Conservation (phyloP, 2,113 vertebrate species). For the Oreochromis aureus region DNA sequence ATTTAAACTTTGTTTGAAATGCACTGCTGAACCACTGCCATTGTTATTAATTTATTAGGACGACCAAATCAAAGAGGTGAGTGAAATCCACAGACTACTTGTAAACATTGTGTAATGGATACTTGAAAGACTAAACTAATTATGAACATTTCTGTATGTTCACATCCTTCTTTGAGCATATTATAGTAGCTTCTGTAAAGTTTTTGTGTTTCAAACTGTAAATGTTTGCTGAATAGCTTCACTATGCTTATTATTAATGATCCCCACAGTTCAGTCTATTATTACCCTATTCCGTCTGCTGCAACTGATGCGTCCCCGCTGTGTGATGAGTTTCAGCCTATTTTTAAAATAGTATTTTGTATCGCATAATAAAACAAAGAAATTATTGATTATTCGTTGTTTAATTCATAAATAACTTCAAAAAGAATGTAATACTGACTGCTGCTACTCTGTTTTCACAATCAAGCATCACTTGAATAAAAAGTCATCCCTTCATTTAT, state of each 20-base stretch:
- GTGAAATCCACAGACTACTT: neutral
- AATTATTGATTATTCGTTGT: neutral
- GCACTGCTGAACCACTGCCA: neutral
- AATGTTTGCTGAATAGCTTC: constrained; percentile 5
- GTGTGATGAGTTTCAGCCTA: neutral
- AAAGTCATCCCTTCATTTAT: neutral
- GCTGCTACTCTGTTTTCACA: neutral
- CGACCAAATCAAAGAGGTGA: neutral
- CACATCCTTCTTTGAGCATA: neutral
- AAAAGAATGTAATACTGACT: neutral
- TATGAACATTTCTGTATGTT: neutral
- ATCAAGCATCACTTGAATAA: neutral
- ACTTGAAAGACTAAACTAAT: neutral
- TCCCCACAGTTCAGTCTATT: neutral
- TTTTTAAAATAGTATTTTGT: neutral
- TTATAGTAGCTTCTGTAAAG: neutral
- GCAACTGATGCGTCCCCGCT: neutral
- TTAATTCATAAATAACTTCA: neutral
- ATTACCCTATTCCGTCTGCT: neutral
- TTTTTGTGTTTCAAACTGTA: neutral
- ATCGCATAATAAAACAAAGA: neutral
- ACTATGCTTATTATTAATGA: neutral
- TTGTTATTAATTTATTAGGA: neutral
- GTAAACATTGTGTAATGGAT: neutral
- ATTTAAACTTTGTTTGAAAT: neutral